Base-by-base conservation (phyloP, 64 coral and sea anemone species). In the Anthopleura sola region DNA sequence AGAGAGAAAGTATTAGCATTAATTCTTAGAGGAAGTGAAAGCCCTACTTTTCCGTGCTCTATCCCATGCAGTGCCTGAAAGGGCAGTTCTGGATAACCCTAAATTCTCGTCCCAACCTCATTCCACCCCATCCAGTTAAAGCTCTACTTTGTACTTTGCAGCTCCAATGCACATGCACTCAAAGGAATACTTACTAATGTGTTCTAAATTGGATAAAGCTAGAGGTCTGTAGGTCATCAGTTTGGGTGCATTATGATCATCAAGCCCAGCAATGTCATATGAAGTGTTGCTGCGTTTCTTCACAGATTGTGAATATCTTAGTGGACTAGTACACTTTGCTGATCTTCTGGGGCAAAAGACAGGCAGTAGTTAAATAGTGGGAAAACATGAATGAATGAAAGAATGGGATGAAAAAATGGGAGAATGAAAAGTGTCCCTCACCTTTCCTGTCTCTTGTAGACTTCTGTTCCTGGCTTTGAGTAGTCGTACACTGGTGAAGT, bases 291-390 rank as follows among this genome's bases (percentile, higher is more conserved):
- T 55, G 9, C 78, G 77, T 56, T 83, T 85, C 83, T 57, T 90
- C 75, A 91, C 78, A 23, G 89, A 91, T 31, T 91, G 89, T 37
- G 83, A 80, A 74, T 91, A 48, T 62, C 84, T 75, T 20, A 91
- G 19, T 79, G 34, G 76, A 44, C 44, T 79, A 44, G 0, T n/a
- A 62, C 58, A n/a, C 18, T 79, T 79, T 46, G 18, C 29, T 12
- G 10, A 16, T 71, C n/a, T 71, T 11, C 29, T 71, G 66, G 24
- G 19, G 10, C 24, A 24, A 62, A n/a, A 62, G 3, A 24, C 0
- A 3, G 3, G 0, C 23, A 62, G 23, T 62, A 24, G 13, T 23
- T 15, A 71, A 23, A 62, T 10, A 1, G 6, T 15, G 66, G 13
- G 28, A 71, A 15, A 34, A 34, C 1, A 34, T 26, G 21, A 34